Evolutionary conservation across 1,140 invertebrate genomes (phyloP).

Genomic region (Zaprionus kolodkinae): DNA sequence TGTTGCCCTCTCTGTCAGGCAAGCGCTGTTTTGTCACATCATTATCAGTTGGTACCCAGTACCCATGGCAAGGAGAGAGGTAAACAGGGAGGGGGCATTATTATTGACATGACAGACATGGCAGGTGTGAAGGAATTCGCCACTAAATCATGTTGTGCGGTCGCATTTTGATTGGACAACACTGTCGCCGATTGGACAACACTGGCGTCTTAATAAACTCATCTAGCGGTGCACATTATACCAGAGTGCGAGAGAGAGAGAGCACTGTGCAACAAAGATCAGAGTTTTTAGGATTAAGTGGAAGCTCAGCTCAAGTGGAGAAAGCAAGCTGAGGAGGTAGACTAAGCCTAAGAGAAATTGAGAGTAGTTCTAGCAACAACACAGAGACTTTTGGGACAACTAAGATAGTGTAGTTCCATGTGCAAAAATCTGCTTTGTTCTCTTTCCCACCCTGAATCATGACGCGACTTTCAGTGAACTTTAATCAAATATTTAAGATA

Average conservation of each 20-base stretch:
- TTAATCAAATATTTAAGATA: neutral
- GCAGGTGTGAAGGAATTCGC: constrained; percentile 81
- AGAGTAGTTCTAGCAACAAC: no score
- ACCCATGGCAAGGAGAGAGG: no score
- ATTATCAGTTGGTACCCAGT: constrained; percentile 67
- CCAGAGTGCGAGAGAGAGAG: constrained; percentile 4
- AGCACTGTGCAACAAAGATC: constrained; percentile 18
- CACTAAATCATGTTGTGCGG: constrained; percentile 78
- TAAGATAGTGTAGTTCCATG: no score
- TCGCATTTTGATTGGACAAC: constrained; percentile 74
- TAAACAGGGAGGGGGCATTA: constrained; percentile 25
- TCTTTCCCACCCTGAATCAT: neutral
- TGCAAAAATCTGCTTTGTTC: no score
- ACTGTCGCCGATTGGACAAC: constrained; percentile 39
- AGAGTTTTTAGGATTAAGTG: neutral
- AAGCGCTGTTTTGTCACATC: constrained; percentile 83
- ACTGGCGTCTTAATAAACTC: constrained; percentile 72
- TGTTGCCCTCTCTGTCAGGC: constrained; percentile 23
- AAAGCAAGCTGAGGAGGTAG: no score
- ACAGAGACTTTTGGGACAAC: no score
- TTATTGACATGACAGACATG: constrained; percentile 81
- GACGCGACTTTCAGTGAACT: neutral
- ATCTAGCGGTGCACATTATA: constrained; percentile 74
- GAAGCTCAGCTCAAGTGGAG: neutral
- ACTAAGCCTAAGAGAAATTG: no score